Evolutionary conservation across 2,797 vertebrate species (phyloP).

Genomic region (Dermochelys coriacea): DNA sequence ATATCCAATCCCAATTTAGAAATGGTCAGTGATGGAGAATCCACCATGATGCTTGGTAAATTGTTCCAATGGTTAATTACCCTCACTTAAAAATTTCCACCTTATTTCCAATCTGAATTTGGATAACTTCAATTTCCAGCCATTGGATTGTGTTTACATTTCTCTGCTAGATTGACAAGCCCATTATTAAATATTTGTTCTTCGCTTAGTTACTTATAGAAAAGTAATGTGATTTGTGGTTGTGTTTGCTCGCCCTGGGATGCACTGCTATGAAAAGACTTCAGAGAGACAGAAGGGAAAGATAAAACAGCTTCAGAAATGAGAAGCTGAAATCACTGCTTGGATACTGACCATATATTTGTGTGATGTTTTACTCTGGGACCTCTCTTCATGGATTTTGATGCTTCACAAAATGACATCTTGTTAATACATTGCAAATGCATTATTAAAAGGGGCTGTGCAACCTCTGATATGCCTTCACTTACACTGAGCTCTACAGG

Average conservation of each 20-base stretch:
- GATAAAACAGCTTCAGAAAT: constrained; percentile 31
- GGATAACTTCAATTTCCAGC: not conserved
- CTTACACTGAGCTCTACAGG: constrained; percentile 1
- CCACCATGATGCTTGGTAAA: not conserved
- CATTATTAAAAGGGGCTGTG: constrained; percentile 28
- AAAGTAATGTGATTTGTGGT: not conserved
- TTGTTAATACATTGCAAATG: constrained; percentile 20
- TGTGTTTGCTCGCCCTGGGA: constrained; percentile 23
- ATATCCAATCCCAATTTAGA: not conserved
- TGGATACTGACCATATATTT: not conserved
- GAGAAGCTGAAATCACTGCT: constrained; percentile 6
- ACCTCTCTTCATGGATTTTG: constrained; percentile 34
- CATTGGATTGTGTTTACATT: not conserved
- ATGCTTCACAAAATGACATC: constrained; percentile 43
- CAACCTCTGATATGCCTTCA: constrained; percentile 28
- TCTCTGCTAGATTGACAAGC: not conserved
- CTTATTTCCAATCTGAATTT: not conserved
- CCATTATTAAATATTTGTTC: not conserved
- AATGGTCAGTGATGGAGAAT: not conserved
- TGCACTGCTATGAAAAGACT: constrained; percentile 24
- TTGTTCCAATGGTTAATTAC: not conserved
- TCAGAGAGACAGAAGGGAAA: constrained; percentile 3
- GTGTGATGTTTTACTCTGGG: constrained; percentile 23
- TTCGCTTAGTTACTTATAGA: not conserved
- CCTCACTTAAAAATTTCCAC: not conserved